Base-by-base conservation (phyloP, 2,888 invertebrate species). In the Prenolepis imparis region DNA sequence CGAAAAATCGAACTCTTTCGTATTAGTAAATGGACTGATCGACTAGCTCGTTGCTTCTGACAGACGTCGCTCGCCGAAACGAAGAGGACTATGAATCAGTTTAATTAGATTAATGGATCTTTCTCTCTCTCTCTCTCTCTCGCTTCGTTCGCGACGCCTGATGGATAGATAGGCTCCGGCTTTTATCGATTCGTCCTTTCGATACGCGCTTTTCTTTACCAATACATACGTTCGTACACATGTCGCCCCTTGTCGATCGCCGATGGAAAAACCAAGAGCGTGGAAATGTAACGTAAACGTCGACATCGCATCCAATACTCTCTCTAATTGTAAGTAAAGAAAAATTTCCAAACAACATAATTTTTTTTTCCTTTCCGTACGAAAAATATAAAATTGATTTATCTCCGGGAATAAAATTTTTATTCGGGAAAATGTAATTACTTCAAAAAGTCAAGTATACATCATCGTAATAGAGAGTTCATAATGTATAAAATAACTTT, bases 21-120 rank as follows among this genome's bases (percentile, higher is more conserved):
- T 32, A 72, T 80, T 72, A 80, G 78, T 44, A 80, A 80, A 80
- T 72, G 59, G 59, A 72, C 44, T 21, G 44, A 70, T 78, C 59
- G 59, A 78, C 78, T 80, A 12, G 72, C 18, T 21, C 57, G 28
- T 66, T 6, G 28, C 48, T 75, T 52, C 59, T 44, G 77, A 32
- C 41, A 57, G 41, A 9, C 70, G 3, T n/a, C 21, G 18, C 44
- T 70, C 57, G 41, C 57, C 78, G 36, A 72, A 80, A 80, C 72
- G 72, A 70, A 70, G 36, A 70, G 36, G 57, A 59, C 72, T 72
- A 59, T 59, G 78, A 80, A 72, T 80, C 52, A 21, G 12, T 80
- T 70, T 72, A 80, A 70, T 80, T 80, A 80, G 78, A 80, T 72
- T 80, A 80, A 80, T 80, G 78, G 78, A 80, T 3, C 28, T 28